These are phyloP conservation scores for Oophaga pumilio DNA, from an alignment of 2,113 vertebrate species.

Conservation along the genomic window DNA sequence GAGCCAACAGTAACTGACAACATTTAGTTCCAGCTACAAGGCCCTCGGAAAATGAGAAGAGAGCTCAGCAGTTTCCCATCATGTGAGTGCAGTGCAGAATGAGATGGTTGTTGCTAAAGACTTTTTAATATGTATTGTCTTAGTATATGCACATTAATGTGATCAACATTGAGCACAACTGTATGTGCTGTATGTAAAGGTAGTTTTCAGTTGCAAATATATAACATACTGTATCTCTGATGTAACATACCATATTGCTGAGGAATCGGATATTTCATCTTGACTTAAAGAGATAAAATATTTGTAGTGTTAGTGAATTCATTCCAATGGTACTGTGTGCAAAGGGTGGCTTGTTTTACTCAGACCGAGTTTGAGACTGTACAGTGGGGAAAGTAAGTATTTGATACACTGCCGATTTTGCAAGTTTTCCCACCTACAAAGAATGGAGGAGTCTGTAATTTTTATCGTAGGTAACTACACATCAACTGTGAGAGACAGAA, in stretches of 20 bases:
- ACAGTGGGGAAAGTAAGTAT: too few species aligned
- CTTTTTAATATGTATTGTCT: background rate
- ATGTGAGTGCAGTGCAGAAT: background rate
- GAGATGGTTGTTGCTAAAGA: background rate
- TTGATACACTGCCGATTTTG: too few species aligned
- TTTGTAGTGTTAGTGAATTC: background rate
- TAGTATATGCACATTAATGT: background rate
- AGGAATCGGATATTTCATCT: background rate
- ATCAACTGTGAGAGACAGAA: too few species aligned
- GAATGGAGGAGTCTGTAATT: too few species aligned
- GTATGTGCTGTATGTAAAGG: background rate
- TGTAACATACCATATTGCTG: background rate
- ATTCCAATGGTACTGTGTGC: too few species aligned
- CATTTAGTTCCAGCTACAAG: background rate
- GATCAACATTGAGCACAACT: background rate
- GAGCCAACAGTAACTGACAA: constrained; percentile 24
- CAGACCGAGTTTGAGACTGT: too few species aligned
- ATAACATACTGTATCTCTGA: background rate
- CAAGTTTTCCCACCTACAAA: too few species aligned
- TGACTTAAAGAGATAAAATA: background rate
- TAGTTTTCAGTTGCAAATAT: background rate
- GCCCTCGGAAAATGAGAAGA: background rate
- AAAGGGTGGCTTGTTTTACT: too few species aligned
- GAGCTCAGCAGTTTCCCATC: background rate
- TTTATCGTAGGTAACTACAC: too few species aligned